phyloP scores from a whole-genome alignment of 2,797 vertebrate species.

The Tauraco hartlaubi region DNA sequence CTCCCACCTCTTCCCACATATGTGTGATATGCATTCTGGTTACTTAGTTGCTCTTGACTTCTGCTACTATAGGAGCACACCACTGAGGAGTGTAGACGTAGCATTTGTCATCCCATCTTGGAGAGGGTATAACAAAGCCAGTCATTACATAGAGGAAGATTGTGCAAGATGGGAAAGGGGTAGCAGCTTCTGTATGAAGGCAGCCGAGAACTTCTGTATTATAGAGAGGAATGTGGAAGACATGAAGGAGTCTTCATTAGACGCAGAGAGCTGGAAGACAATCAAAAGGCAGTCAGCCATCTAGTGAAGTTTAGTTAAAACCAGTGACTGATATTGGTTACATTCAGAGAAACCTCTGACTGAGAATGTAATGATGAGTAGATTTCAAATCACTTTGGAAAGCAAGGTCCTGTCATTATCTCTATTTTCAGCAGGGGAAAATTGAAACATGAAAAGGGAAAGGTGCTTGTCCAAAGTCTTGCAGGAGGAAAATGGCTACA shows the following conservation, averaged over 20 bases:
- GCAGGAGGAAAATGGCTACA: neutral
- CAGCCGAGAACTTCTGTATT: neutral
- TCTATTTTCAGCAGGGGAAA: neutral
- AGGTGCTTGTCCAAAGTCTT: neutral
- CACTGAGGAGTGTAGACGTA: neutral
- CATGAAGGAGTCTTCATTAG: neutral
- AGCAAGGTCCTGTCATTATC: neutral
- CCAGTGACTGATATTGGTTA: neutral
- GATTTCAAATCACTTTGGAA: neutral
- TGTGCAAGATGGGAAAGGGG: neutral
- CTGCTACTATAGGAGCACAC: neutral
- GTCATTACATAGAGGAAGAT: neutral
- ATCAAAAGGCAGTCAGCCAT: neutral
- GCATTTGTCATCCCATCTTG: neutral
- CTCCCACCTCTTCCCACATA: neutral
- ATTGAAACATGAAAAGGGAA: neutral
- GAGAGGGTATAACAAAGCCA: neutral
- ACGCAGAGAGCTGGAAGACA: neutral
- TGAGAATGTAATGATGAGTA: neutral
- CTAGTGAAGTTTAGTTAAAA: neutral
- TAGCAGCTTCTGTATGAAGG: neutral
- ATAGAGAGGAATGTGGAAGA: neutral
- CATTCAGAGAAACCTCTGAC: neutral
- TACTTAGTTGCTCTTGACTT: neutral
- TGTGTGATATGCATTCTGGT: neutral